phyloP scores from a whole-genome alignment of 2,888 invertebrate species.

The Thera britannica region DNA sequence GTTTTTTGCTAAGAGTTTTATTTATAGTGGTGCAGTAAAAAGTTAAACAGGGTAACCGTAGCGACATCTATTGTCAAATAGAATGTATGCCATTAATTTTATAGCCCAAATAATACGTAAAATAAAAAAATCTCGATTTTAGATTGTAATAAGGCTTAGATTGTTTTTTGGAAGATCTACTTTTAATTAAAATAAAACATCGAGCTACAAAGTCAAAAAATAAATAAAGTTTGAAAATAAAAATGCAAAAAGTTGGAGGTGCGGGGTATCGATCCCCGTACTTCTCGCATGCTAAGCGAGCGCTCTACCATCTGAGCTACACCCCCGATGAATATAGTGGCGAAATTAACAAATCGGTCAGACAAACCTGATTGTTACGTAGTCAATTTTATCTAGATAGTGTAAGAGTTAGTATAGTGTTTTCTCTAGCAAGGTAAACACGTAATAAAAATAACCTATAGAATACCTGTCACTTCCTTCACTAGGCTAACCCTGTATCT shows the following conservation, averaged over 20 bases:
- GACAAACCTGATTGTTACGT: conserved; percentile 21
- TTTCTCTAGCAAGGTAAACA: no score
- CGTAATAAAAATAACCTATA: no score
- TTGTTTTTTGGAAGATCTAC: no score
- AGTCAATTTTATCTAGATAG: conserved; percentile 11
- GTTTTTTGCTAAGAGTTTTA: no score
- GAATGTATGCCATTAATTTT: conserved; percentile 3
- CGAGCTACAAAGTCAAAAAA: conserved; percentile 1
- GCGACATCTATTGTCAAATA: conserved; percentile 34
- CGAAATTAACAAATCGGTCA: conserved; percentile 21
- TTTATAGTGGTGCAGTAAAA: background rate
- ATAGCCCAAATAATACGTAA: background rate
- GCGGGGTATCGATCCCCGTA: conserved; percentile 85
- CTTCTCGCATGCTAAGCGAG: conserved; percentile 85
- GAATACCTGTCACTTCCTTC: no score
- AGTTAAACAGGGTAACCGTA: background rate
- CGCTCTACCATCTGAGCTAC: conserved; percentile 85
- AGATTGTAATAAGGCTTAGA: no score
- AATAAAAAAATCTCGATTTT: background rate
- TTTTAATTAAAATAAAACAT: no score
- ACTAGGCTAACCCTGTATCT: no score
- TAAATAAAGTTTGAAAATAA: background rate
- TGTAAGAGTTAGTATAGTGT: conserved; percentile 3
- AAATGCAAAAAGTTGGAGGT: conserved; percentile 66
- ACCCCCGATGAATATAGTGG: conserved; percentile 59